Conservation (phyloP, 2,113 vertebrate species). For the Periophthalmodon schlosseri region DNA sequence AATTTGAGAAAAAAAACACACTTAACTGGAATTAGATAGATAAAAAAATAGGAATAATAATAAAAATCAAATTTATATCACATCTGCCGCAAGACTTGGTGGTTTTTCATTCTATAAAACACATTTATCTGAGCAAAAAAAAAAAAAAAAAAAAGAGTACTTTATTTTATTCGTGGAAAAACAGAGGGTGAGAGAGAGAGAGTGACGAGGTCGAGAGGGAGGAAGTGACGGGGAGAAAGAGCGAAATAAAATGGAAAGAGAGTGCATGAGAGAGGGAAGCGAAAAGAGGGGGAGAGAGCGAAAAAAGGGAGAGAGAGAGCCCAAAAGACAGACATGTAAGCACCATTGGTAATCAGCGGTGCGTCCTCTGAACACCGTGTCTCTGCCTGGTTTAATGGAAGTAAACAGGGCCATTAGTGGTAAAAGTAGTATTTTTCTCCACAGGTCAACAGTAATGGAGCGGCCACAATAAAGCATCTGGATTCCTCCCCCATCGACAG, state of each 20-base stretch:
- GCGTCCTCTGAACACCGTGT: constrained; percentile 4
- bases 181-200: neutral
- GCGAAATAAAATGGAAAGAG: neutral
- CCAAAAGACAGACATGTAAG: neutral
- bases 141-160: neutral
- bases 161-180: neutral
- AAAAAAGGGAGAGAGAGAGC: neutral
- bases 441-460: constrained; percentile 45
- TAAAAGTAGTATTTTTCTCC: constrained; percentile 40
- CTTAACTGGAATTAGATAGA: constrained; percentile 3
- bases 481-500: constrained; percentile 12
- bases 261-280: neutral
- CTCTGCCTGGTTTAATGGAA: constrained; percentile 30
- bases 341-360: neutral
- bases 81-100: neutral
- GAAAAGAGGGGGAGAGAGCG: neutral
- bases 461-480: constrained; percentile 35
- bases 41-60: constrained; percentile 15
- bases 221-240: neutral
- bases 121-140: neutral
- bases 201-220: too few species aligned
- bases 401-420: constrained; percentile 63
- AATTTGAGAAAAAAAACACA: neutral
- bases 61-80: neutral
- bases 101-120: neutral